Base-by-base conservation (phyloP, 2,888 invertebrate genomes). In the Hydropsyche betteni region DNA sequence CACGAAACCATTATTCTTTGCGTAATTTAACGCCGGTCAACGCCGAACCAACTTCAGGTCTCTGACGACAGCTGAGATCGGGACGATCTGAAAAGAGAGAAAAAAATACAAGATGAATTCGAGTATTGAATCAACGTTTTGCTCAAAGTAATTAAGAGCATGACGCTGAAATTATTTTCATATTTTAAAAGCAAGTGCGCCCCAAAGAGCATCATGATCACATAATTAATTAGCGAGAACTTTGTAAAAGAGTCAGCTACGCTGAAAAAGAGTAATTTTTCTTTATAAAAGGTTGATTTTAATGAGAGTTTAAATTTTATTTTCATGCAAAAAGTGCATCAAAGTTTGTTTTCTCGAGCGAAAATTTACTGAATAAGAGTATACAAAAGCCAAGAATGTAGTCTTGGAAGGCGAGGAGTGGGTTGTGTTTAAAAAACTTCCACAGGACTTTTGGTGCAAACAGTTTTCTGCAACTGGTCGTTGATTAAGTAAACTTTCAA, bases 401-500 rank as follows among this genome's bases (percentile, higher is more conserved):
- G 4, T 52, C 10, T 70, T 24, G 44, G 50, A 14, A 50, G 12
- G 16, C 5, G 69, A 50, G 38, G 69, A 8, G n/a, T 12, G 36
- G 38, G 72, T n/a, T 16, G 6, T 6, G 16, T 58, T 34, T 10
- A 36, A 16, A 10, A 58, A 72, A 69, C 33, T 72, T 72, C 24
- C n/a, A 4, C 53, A 33, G 34, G 61, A 55, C 33, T 61, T 61
- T 50, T 36, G 34, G 58, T 16, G 72, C 72, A 72, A 72, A 72
- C 72, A 38, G 44, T 14, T 58, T 16, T 36, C 72, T 61, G 55
- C 72, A 61, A 72, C 55, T 72, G 72, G n/a, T 12, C 51, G 53
- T 50, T 69, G 74, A 74, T 74, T 74, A 74, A 69, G 74, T 33
- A 68, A 74, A 74, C 74, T 74, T 74, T 69, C 16, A 74, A 74